Percentiles rank a stretch among this genome's conserved stretches.
These are phyloP conservation scores for Tapirus terrestris DNA, from an alignment of 2,113 vertebrate species.

Conservation along the genomic window DNA sequence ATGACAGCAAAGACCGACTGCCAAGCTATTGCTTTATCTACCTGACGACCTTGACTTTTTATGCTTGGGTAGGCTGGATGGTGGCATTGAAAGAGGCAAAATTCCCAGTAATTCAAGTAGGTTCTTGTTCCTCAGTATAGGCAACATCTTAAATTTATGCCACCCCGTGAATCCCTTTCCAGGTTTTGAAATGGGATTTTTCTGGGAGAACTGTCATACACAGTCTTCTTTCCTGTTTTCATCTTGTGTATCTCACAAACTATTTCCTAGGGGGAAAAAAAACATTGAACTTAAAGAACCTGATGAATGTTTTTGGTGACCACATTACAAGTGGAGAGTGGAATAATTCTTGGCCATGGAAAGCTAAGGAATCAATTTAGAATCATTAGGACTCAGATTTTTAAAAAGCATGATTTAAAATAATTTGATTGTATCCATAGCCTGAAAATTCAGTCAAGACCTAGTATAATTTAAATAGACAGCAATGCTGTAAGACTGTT, in stretches of 20 bases:
- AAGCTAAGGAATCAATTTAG: background rate
- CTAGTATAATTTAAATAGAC: background rate
- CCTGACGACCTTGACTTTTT: background rate
- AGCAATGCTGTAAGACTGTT: background rate
- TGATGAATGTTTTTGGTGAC: background rate
- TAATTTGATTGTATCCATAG: background rate
- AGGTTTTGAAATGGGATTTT: conserved; percentile 35
- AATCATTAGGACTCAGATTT: background rate
- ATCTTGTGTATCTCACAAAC: background rate
- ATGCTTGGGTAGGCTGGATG: background rate
- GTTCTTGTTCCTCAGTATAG: background rate
- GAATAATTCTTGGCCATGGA: background rate
- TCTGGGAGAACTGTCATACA: background rate
- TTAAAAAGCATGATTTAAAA: conserved; percentile 2
- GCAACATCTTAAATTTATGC: background rate
- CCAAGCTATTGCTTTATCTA: background rate
- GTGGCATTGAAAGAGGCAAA: background rate
- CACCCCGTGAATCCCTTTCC: background rate
- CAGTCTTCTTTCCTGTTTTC: background rate
- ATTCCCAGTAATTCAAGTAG: background rate
- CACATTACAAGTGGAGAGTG: background rate
- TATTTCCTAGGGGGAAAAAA: background rate
- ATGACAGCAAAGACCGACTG: background rate
- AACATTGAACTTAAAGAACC: background rate
- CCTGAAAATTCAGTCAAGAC: background rate